Evolutionary conservation across 2,113 vertebrate genomes (phyloP).

Genomic region (Epinephelus lanceolatus): DNA sequence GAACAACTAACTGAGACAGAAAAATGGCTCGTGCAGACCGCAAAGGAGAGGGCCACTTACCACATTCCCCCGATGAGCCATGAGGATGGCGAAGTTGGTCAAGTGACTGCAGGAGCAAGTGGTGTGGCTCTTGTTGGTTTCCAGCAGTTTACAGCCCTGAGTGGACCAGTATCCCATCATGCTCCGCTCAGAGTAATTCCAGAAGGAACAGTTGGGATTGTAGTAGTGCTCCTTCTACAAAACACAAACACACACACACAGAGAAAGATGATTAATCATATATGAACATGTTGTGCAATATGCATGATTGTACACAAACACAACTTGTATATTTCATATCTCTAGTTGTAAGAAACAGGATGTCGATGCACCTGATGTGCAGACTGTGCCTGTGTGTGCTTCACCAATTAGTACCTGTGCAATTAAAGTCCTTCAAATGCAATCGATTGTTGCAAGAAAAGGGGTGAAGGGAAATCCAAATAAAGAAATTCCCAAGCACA

Average conservation of each 20-base stretch:
- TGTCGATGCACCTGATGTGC: background rate
- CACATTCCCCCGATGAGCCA: constrained; percentile 94
- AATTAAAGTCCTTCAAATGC: background rate
- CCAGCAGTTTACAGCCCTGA: constrained; percentile 96
- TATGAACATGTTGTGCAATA: constrained; percentile 50
- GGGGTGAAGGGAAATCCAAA: constrained; percentile 5
- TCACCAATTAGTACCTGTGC: background rate
- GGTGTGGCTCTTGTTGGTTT: constrained; percentile 97
- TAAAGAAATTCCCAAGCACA: background rate
- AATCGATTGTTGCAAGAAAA: background rate
- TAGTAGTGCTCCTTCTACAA: constrained; percentile 96
- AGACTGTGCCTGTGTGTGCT: background rate
- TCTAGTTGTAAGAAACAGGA: background rate
- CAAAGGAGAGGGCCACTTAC: constrained; percentile 85
- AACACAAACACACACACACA: constrained; percentile 61
- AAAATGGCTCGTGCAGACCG: constrained; percentile 33
- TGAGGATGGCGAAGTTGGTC: constrained; percentile 99
- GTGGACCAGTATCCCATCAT: constrained; percentile 99
- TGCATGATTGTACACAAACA: constrained; percentile 40
- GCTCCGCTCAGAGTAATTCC: constrained; percentile 99
- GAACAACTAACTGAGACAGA: constrained; percentile 51
- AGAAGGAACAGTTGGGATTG: constrained; percentile 99
- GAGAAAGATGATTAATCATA: constrained; percentile 35
- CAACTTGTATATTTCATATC: constrained; percentile 31
- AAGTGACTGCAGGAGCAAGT: constrained; percentile 97